A percentile compares a stretch with the other conserved stretches of the same genome.
These are phyloP conservation scores for Nezara viridula DNA, from an alignment of 2,888 invertebrate species.

Conservation along the genomic window DNA sequence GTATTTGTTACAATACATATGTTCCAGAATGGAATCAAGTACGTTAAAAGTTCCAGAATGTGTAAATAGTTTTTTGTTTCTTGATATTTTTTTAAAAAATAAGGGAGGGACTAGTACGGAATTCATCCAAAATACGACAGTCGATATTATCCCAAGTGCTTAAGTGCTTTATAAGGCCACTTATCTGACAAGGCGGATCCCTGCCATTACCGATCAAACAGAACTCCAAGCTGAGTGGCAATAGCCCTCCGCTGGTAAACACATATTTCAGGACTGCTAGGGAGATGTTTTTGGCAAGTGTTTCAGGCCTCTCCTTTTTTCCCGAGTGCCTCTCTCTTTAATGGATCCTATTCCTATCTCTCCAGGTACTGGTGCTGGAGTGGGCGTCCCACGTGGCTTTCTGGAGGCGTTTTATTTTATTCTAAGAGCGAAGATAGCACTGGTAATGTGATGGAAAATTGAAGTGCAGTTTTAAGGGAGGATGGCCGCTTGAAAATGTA, in stretches of 20 bases:
- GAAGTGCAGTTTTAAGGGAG: constrained; percentile 32
- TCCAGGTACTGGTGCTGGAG: constrained; percentile 1
- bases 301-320: not conserved
- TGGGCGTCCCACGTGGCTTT: not conserved
- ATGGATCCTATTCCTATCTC: constrained; percentile 26
- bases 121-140: not conserved
- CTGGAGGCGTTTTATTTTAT: constrained; percentile 4
- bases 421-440: not conserved
- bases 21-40: no score
- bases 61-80: no score
- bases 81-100: no score
- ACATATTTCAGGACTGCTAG: constrained; percentile 18
- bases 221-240: constrained; percentile 4
- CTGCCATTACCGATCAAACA: constrained; percentile 20
- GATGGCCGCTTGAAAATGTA: not conserved
- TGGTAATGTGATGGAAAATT: constrained; percentile 24
- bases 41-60: no score
- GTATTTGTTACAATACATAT: no score
- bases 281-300: constrained; percentile 43
- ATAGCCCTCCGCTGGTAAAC: constrained; percentile 16
- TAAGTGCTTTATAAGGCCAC: constrained; percentile 4
- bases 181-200: not conserved
- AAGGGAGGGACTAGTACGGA: not conserved
- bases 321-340: constrained; percentile 2
- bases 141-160: not conserved